Base-by-base conservation (phyloP, 1,140 invertebrate genomes). In the Neodiprion lecontei region DNA sequence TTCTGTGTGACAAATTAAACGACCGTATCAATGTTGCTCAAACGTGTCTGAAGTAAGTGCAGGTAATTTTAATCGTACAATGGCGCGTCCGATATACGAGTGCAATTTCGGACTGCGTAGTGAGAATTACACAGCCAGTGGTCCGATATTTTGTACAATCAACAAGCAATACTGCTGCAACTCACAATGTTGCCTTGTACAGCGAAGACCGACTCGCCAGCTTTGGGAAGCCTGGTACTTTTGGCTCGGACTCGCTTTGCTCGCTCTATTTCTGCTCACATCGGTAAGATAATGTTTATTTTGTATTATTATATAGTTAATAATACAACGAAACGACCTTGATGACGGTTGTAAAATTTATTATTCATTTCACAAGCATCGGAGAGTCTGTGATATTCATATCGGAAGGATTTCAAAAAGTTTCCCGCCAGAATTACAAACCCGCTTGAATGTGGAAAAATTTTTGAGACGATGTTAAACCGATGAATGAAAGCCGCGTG, bases 221-320 rank as follows among this genome's bases (percentile, higher is more conserved):
- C 77, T 85, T 61, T 87, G 84, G 83, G 85, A 87, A 74, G 79
- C 80, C 47, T 87, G 85, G 85, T 87, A 87, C 74, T 86, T 86
- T 72, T 86, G 85, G 85, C 77, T 87, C 1, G 84, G 85, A 47
- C 67, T 85, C 76, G 84, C 79, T 14, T 79, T 86, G 10, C 77
- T 85, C 49, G 68, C 80, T 76, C 78, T 85, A 72, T 83, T 85
- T 76, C 70, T 85, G 23, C 72, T 85, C 12, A 83, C 79, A 67
- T 85, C 82, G 75, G 85, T 86, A 66, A 80, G 53, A 8, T 7
- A 12, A 17, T 61, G 53, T 5, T 40, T 40, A 40, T 40, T 40
- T 40, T 40, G 28, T 5, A 21, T 21, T 21, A 21, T 21, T 21
- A 21, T 21, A 21, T 21, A 21, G 17, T 21, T 21, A 21, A 1